phyloP scores from a whole-genome alignment of 2,888 invertebrate species.

The Hipparchia semele region DNA sequence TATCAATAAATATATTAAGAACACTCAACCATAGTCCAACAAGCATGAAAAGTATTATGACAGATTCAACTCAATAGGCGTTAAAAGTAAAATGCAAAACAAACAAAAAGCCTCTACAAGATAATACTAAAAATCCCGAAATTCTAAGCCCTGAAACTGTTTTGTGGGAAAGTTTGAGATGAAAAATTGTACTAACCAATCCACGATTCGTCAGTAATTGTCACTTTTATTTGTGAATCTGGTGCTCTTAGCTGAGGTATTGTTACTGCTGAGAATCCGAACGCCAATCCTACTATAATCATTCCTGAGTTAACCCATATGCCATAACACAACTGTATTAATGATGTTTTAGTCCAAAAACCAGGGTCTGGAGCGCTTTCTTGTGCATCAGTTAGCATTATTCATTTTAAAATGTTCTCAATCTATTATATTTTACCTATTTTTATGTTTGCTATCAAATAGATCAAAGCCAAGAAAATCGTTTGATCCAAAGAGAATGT shows the following conservation, averaged over 20 bases:
- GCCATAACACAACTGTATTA: constrained; percentile 59
- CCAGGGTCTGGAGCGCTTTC: constrained; percentile 50
- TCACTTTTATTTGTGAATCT: constrained; percentile 69
- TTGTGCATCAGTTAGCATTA: constrained; percentile 23
- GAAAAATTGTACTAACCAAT: constrained; percentile 67
- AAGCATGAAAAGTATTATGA: too few species aligned
- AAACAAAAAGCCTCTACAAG: too few species aligned
- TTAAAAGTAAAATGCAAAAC: too few species aligned
- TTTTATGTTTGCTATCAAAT: too few species aligned
- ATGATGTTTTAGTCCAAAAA: constrained; percentile 56
- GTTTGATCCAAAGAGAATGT: too few species aligned
- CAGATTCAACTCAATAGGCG: too few species aligned
- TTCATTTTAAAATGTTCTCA: constrained; percentile 7
- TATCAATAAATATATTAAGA: too few species aligned
- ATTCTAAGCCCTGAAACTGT: too few species aligned
- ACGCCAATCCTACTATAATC: constrained; percentile 83
- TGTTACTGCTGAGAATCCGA: constrained; percentile 84
- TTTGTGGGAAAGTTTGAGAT: neutral
- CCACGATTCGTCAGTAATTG: constrained; percentile 80
- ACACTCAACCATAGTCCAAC: neutral
- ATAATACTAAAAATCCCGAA: too few species aligned
- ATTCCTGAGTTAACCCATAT: constrained; percentile 78
- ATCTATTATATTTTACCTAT: too few species aligned
- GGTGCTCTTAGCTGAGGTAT: constrained; percentile 77
- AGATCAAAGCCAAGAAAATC: too few species aligned